Evolutionary conservation across 2,888 invertebrate genomes (phyloP), one percentile per base, ranked within the genome.

Genomic region (Erebia aethiops): DNA sequence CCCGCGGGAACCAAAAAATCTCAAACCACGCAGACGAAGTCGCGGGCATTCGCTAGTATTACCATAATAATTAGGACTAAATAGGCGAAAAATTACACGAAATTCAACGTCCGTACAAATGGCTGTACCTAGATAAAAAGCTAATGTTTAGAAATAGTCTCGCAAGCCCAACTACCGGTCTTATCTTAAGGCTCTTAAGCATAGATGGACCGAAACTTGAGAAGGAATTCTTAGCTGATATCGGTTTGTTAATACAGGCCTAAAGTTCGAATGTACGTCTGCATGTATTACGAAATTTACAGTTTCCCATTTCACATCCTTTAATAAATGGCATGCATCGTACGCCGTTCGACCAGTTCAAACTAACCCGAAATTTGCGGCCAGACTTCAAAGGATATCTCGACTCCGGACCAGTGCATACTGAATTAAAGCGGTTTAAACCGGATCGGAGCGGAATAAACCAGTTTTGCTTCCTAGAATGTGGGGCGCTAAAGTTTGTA

Each of bases 381-480:
- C 13, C 21, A 21, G 18, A 21, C 21, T 56, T 56, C 56, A 56
- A 56, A 56, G 56, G 56, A 16, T 35, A 35, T 35, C 5, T 13
- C 56, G 21, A 13, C 56, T 21, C 21, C 56, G 21, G 56, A 21
- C 56, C 56, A 56, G 56, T 56, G 56, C 56, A 11, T 57, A 57
- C 56, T 57, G 56, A 57, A 57, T 57, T 57, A 57, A 57, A 57
- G 56, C 56, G 26, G 56, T 57, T 57, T 26, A 8, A 21, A 57
- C 26, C 14, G 56, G 56, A 57, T 57, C n/a, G n/a, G n/a, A 57
- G 56, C 56, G 26, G 56, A 26, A 26, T 26, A 8, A 21, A 57
- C 26, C 14, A 26, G 56, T 26, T 57, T 21, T 14, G 14, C 26
- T 57, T 7, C 11, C 26, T 14, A 57, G 56, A 57, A 57, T 57